Conservation (phyloP, 2,113 vertebrate species). For the Neolamprologus tretocephalus region DNA sequence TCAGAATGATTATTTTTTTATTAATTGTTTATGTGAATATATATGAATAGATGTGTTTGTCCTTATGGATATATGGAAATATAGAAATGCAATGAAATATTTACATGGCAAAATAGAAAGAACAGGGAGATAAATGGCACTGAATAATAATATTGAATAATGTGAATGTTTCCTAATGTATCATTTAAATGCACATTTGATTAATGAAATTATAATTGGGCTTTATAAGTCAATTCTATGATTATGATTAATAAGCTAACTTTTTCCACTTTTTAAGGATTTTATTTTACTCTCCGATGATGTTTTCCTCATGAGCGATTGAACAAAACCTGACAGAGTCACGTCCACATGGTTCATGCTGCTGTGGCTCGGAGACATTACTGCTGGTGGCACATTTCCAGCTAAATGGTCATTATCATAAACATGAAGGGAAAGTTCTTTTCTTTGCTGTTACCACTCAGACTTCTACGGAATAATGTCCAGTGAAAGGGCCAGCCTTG, state of each 20-base stretch:
- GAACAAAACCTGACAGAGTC: neutral
- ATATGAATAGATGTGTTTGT: neutral
- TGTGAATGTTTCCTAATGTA: neutral
- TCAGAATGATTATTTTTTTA: neutral
- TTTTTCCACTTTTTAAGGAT: neutral
- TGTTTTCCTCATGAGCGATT: neutral
- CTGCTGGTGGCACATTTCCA: neutral
- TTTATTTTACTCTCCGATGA: neutral
- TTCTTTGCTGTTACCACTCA: neutral
- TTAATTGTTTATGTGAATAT: neutral
- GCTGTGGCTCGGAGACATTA: neutral
- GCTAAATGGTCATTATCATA: slow-evolving; percentile 18
- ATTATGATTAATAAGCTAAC: neutral
- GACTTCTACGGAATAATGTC: neutral
- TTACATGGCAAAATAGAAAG: neutral
- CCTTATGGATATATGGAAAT: neutral
- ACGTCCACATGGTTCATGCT: neutral
- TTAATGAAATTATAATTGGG: neutral
- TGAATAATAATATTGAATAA: neutral
- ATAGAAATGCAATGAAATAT: neutral
- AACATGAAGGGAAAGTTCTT: neutral
- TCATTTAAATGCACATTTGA: neutral
- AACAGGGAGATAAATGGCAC: neutral
- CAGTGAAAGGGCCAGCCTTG: slow-evolving; percentile 9
- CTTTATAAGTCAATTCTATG: neutral